A percentile compares a stretch with the other conserved stretches of the same genome.
Conservation (phyloP, 2,113 vertebrate species). For the Cardinalis cardinalis region DNA sequence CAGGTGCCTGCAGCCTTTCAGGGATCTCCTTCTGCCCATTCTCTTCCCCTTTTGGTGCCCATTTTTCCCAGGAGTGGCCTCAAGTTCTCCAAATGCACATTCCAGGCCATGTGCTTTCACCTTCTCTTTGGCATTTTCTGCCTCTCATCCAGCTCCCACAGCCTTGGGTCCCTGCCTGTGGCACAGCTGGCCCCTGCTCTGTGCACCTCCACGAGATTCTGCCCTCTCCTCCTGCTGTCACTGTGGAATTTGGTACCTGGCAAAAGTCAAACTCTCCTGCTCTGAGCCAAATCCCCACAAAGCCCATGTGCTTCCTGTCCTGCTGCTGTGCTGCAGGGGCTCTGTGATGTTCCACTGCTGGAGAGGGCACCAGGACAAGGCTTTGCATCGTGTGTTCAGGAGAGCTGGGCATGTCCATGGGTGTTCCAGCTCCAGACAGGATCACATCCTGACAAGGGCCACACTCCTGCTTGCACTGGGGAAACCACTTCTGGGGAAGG, state of each 20-base stretch:
- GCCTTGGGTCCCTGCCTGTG: background rate
- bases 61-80: background rate
- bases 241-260: background rate
- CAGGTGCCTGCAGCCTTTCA: background rate
- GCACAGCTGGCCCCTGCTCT: background rate
- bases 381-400: background rate
- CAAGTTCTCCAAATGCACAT: background rate
- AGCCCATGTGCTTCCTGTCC: rapidly evolving
- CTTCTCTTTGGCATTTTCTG: background rate
- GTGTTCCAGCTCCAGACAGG: background rate
- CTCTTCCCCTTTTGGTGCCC: background rate
- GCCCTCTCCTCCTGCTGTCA: background rate
- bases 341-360: background rate
- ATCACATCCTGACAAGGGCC: background rate
- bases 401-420: background rate
- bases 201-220: background rate
- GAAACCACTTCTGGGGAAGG: background rate
- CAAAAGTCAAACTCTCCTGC: background rate
- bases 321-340: background rate
- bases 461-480: background rate
- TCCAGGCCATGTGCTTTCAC: background rate
- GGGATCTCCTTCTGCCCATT: background rate
- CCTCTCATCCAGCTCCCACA: background rate
- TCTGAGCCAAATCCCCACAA: background rate
- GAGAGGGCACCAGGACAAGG: background rate